Base-by-base conservation (phyloP, 2,888 invertebrate genomes). In the Nephrotoma appendiculata region DNA sequence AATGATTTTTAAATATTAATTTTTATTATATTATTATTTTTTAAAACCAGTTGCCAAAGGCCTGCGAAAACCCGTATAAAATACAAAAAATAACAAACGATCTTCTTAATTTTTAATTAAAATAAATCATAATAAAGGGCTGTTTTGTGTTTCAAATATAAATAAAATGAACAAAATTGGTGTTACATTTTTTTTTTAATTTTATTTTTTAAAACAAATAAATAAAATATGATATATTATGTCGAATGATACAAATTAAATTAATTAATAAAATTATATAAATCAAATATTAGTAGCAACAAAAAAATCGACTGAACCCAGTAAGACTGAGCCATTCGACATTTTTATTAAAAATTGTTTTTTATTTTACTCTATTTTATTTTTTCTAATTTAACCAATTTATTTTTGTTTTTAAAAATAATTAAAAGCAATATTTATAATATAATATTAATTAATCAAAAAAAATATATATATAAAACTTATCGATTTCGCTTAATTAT, bases 41-140 rank as follows among this genome's bases (percentile, higher is more conserved):
- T 44, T 44, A 85, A 71, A 85, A 85, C 85, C 85, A 85, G 85
- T 85, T 85, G 85, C 85, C 85, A 85, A 85, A 85, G 85, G 85
- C 85, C 85, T 15, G 44, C 42, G 44, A 43, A 85, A 45, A 41
- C 31, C 31, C 43, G 85, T 85, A 85, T 85, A n/a, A 85, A 85
- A 85, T 85, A 85, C 85, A 85, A 85, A 6, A 41, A 42, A 85
- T 43, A 85, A 85, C 9, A 42, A 42, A 3, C 85, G 43, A 42
- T 44, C 44, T 44, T 44, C 31, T 85, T 85, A 31, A 44, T 85
- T 85, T 9, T 85, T 85, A n/a, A 19, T 6, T 85, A 42, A 31
- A 85, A 19, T 85, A 85, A 19, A 85, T n/a, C 11, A 31, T 83
- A 83, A 42, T 15, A 42, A 84, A 84, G 43, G 43, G 41, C 41